phyloP scores from a whole-genome alignment of 2,888 invertebrate species.

The Cephus nigrinus region DNA sequence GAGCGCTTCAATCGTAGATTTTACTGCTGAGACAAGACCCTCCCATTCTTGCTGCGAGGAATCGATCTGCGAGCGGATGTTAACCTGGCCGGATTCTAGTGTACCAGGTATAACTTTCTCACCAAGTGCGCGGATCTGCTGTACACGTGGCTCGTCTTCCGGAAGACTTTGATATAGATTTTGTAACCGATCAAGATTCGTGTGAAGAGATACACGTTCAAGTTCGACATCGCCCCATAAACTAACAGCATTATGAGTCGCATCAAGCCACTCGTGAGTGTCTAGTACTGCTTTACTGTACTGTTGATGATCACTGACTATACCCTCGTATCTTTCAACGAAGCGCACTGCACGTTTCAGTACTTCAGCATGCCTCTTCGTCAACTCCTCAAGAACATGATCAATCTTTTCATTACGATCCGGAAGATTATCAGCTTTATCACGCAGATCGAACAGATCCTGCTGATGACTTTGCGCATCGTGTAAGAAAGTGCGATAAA shows the following conservation, averaged over 20 bases:
- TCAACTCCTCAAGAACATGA: slow-evolving; percentile 76
- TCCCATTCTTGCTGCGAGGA: slow-evolving; percentile 93
- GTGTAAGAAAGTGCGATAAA: slow-evolving; percentile 84
- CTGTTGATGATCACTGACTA: slow-evolving; percentile 89
- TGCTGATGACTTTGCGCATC: slow-evolving; percentile 88
- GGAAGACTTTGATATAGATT: slow-evolving; percentile 82
- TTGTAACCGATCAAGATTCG: slow-evolving; percentile 84
- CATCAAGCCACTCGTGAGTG: slow-evolving; percentile 87
- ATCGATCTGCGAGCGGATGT: slow-evolving; percentile 88
- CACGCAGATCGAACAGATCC: slow-evolving; percentile 83
- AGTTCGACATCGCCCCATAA: slow-evolving; percentile 86
- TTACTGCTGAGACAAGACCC: slow-evolving; percentile 79
- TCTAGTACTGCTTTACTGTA: slow-evolving; percentile 89
- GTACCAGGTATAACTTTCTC: slow-evolving; percentile 92
- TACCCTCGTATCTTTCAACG: slow-evolving; percentile 87
- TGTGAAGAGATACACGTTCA: slow-evolving; percentile 86
- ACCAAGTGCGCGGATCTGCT: slow-evolving; percentile 83
- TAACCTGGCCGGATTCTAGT: slow-evolving; percentile 82
- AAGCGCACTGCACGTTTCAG: slow-evolving; percentile 79
- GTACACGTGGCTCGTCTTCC: slow-evolving; percentile 87
- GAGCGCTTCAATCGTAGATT: slow-evolving; percentile 81
- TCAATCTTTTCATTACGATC: slow-evolving; percentile 82
- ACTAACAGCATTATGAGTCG: slow-evolving; percentile 83
- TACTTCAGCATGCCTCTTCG: slow-evolving; percentile 78
- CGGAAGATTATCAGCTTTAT: slow-evolving; percentile 83